Percentiles rank a stretch among this genome's conserved stretches.
phyloP scores from a whole-genome alignment of 1,140 invertebrate genomes.

The Drosophila kurseongensis region DNA sequence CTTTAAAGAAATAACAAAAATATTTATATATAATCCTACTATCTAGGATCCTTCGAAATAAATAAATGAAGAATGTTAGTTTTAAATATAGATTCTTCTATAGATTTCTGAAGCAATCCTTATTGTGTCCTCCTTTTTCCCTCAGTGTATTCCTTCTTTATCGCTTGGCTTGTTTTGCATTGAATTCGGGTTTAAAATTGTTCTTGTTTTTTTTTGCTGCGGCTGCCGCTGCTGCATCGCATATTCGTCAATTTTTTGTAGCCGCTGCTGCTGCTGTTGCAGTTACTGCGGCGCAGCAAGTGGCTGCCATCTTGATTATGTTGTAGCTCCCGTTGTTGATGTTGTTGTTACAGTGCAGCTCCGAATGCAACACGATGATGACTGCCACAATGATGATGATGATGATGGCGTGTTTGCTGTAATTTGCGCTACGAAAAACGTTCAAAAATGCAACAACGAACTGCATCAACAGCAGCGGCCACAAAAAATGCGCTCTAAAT shows the following conservation, averaged over 20 bases:
- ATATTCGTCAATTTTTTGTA: conserved; percentile 80
- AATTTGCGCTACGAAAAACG: conserved; percentile 83
- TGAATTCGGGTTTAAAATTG: conserved; percentile 79
- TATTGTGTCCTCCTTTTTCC: background rate
- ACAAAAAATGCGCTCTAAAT: conserved; percentile 79
- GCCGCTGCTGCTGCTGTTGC: conserved; percentile 37
- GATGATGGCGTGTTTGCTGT: conserved; percentile 82
- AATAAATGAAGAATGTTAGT: too few relatives aligned
- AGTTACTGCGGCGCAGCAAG: conserved; percentile 59
- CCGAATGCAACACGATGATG: conserved; percentile 45
- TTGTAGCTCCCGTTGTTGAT: conserved; percentile 70
- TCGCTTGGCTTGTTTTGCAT: conserved; percentile 74
- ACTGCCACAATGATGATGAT: conserved; percentile 44
- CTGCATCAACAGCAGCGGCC: conserved; percentile 54
- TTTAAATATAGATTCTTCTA: too few relatives aligned
- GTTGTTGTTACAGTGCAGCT: conserved; percentile 59
- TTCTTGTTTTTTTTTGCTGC: conserved; percentile 58
- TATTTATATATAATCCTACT: too few relatives aligned
- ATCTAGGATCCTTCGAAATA: too few relatives aligned
- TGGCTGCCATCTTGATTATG: conserved; percentile 82
- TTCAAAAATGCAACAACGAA: conserved; percentile 81
- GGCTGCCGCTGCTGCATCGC: conserved; percentile 65
- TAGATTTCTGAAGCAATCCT: too few relatives aligned
- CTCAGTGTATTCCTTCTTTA: conserved; percentile 21
- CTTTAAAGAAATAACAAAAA: too few relatives aligned